Base-by-base conservation (phyloP, 2,113 vertebrate genomes). In the Pluvianellus socialis region DNA sequence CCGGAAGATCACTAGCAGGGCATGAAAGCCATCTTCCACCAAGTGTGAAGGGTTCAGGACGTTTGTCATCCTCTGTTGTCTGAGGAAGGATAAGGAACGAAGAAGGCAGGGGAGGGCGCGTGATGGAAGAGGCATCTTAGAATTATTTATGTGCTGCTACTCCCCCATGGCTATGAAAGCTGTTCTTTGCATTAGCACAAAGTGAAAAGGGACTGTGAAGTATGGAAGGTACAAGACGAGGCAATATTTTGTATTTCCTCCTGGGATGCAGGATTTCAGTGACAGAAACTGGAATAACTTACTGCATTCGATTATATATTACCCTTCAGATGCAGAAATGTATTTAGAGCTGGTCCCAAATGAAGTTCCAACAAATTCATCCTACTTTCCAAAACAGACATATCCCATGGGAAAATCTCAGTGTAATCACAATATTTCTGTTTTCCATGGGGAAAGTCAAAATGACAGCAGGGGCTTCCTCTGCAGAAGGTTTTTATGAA, bases 151-250 rank as follows among this genome's bases (percentile, higher is more conserved):
- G 90, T 40, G 92, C 90, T 88, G 77, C 84, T 87, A 14, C 87
- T 97, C 90, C 87, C 88, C 79, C 73, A 44, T 18, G 88, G 92
- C 92, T 85, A 50, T 49, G 88, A 97, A 96, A 86, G 86, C 66
- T 67, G 84, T 33, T 96, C 67, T 75, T 59, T 77, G 55, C 86
- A 66, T 72, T 50, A 88, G 95, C 91, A 82, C 73, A 47, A 80
- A 44, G 61, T 45, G 40, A 83, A 35, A 32, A 92, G 79, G 45
- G 82, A 27, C 86, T 88, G 89, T 86, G 91, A 90, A 80, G 76
- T 22, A 70, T 23, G 68, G 83, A 49, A 49, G 72, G 76, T 56
- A 91, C 53, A 65, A 72, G 80, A 75, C 18, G 55, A 92, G 87
- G 80, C 55, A 76, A 18, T 45, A 85, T 74, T 94, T 95, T 81